Base-by-base conservation (phyloP, 2,888 invertebrate species). In the Aphodius granarius region DNA sequence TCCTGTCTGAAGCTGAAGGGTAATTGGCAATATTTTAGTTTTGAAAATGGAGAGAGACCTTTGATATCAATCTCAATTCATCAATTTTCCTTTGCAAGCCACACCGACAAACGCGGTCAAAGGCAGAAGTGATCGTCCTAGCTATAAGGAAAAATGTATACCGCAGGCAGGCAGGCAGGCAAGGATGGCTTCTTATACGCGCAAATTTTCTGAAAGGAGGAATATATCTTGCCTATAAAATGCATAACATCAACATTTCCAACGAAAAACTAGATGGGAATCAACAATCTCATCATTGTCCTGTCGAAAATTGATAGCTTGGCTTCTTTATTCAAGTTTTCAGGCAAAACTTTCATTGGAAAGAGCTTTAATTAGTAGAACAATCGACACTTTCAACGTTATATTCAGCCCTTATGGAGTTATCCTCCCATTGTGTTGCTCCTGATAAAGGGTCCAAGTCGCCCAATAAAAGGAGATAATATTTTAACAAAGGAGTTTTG, bases 21-120 rank as follows among this genome's bases (percentile, higher is more conserved):
- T 3, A 43, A 43, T 43, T 43, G 43, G 0, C 43, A 13, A 43
- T 43, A 43, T 43, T 43, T 43, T 43, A 43, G 43, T 43, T 43
- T 13, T 43, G 3, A 17, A 17, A 18, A 17, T 5, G n/a, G 18
- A 5, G 68, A 68, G 68, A 4, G 19, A 21, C 68, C 21, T 68
- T 68, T 68, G 68, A 68, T 68, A 68, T 68, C 68, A 21, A 68
- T 68, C 68, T 2, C 21, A 21, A 68, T 68, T 68, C 68, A 68
- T 68, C 68, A 68, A 17, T n/a, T 68, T 68, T 19, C 68, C 68
- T 68, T 68, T 68, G 68, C 43, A 43, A 43, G 43, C 43, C 43
- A 6, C 9, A 4, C 43, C 43, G 43, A 43, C 43, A 43, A 43
- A 43, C 43, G 13, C 43, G 43, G 43, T 43, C 43, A 43, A 43